A percentile compares a stretch with the other conserved stretches of the same genome.
Evolutionary conservation across 2,888 invertebrate genomes (phyloP).

Genomic region (Polietes domitor): DNA sequence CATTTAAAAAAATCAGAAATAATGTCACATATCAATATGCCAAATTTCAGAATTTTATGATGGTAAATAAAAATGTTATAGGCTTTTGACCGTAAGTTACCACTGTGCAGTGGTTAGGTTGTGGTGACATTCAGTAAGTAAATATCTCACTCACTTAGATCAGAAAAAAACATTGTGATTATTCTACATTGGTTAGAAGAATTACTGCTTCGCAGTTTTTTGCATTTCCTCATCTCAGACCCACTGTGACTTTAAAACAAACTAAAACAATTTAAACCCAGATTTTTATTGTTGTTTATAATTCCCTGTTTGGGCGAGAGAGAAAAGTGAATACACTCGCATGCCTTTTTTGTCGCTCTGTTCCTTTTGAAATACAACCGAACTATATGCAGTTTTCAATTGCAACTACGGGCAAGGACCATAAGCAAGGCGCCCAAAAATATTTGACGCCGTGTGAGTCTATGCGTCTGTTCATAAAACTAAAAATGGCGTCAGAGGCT

Average conservation of each 20-base stretch:
- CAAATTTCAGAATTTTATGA: no score
- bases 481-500: slow-evolving; percentile 55
- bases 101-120: no score
- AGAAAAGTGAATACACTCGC: not conserved
- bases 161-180: no score
- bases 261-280: slow-evolving; percentile 18
- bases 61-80: no score
- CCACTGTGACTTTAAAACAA: slow-evolving; percentile 16
- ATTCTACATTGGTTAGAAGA: no score
- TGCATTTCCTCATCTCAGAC: no score
- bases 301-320: not conserved
- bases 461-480: slow-evolving; percentile 35
- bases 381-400: slow-evolving; percentile 33
- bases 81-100: no score
- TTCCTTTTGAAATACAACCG: not conserved
- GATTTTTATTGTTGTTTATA: slow-evolving; percentile 25
- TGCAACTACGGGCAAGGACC: not conserved
- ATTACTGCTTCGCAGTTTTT: no score
- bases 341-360: not conserved
- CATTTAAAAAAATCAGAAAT: no score
- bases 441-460: slow-evolving; percentile 32
- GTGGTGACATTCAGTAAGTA: no score
- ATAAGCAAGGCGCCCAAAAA: not conserved
- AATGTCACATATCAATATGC: no score
- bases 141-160: no score